Evolutionary conservation across 1,140 invertebrate species (phyloP), one percentile per base, ranked within the genome.

Genomic region (Drosophila pruinosa): DNA sequence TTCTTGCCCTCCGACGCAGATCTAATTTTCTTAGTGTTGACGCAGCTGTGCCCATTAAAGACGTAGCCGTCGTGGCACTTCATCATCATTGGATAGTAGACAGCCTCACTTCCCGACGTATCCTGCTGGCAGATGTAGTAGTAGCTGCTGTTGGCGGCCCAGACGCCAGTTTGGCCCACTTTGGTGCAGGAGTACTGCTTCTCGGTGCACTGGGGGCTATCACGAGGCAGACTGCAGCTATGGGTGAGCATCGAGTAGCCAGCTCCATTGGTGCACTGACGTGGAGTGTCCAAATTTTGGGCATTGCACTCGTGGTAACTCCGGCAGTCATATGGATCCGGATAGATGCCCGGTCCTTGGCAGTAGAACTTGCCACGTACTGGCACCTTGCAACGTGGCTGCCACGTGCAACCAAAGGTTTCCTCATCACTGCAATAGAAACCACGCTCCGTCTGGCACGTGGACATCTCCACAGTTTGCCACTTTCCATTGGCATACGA

Each of bases 241-340:
- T 70, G 50, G 0, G 69, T 54, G 7, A 62, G 48, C 2, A 75
- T 50, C 2, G 88, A 89, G 64, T 75, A 91, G 4, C 56, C 90
- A 1, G 68, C 53, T 8, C 77, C 78, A 10, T 78, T 79, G 47
- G 70, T 75, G 57, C 90, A 91, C 14, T 67, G 65, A 0, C 53
- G 53, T 0, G 61, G 74, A 1, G 62, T 82, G 28, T 86, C 73
- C 59, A 70, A 58, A 28, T 78, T 75, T 7, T 45, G 69, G 1
- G 61, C 59, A n/a, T 47, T 62, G 63, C 91, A 92, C 14, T 89
- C 82, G 48, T 92, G 89, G 43, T 91, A 92, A 22, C 67, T 75
- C 34, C 82, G 79, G 26, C 91, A 92, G 19, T 91, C 76, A 28
- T 91, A 90, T 4, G 91, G 89, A 81, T 92, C 90, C 1, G 91